Percentiles rank a stretch among this genome's conserved stretches.
Conservation (phyloP, 1,140 invertebrate species). For the Drosophila cardini region DNA sequence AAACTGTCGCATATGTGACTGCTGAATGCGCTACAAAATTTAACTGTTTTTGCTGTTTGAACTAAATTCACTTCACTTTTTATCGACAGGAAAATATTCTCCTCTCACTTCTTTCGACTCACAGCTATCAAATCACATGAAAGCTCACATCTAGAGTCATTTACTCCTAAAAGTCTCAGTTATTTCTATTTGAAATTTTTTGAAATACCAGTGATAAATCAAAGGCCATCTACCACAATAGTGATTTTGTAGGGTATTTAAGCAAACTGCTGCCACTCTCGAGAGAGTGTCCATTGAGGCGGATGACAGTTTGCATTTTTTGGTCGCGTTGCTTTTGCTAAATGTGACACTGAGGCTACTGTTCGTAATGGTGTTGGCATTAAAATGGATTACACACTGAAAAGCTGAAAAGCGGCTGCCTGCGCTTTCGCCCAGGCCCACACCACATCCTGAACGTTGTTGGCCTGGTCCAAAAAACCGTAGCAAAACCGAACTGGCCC, state of each 20-base stretch:
- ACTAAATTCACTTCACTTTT: too few species aligned
- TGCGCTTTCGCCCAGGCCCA: slow-evolving; percentile 56
- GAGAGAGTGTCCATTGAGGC: slow-evolving; percentile 50
- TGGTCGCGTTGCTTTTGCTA: slow-evolving; percentile 63
- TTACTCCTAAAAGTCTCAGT: too few species aligned
- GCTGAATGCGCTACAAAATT: slow-evolving; percentile 19
- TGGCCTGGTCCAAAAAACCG: not conserved
- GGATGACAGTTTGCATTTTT: slow-evolving; percentile 61
- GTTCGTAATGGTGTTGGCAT: slow-evolving; percentile 83
- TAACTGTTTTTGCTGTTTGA: too few species aligned
- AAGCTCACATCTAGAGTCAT: not conserved
- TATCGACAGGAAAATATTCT: too few species aligned
- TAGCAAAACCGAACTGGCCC: not conserved
- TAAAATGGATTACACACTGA: slow-evolving; percentile 81
- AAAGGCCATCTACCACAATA: not conserved
- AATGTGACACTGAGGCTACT: slow-evolving; percentile 83
- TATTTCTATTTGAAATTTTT: not conserved
- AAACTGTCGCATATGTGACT: slow-evolving; percentile 7
- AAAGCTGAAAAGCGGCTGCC: slow-evolving; percentile 62
- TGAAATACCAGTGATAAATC: slow-evolving; percentile 1
- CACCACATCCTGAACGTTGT: slow-evolving; percentile 2
- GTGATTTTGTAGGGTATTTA: slow-evolving; percentile 16
- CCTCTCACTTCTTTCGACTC: too few species aligned
- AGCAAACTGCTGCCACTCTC: not conserved
- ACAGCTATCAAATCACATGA: too few species aligned